These are phyloP conservation scores for Lordiphosa fenestrarum DNA, from an alignment of 2,888 invertebrate genomes.

Conservation along the genomic window DNA sequence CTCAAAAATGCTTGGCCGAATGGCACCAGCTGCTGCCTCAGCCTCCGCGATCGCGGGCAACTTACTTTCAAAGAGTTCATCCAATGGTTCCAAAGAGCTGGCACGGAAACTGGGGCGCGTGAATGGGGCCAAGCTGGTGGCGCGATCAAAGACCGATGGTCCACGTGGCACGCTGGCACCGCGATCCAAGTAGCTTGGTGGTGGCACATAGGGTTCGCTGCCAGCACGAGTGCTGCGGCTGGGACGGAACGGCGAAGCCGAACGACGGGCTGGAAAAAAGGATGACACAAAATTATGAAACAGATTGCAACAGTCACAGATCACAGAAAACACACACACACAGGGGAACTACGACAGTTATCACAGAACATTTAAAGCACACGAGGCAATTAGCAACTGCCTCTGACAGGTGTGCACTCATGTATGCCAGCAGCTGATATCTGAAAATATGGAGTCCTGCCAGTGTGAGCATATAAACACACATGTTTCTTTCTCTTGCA, in stretches of 20 bases:
- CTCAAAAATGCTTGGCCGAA: slow-evolving; percentile 70
- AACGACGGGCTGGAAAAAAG: slow-evolving; percentile 65
- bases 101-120: slow-evolving; percentile 76
- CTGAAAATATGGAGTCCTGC: too few relatives aligned
- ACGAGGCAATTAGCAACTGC: too few relatives aligned
- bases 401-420: too few relatives aligned
- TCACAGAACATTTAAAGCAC: too few relatives aligned
- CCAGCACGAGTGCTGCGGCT: slow-evolving; percentile 74
- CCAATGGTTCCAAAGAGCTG: slow-evolving; percentile 79
- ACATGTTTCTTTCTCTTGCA: too few relatives aligned
- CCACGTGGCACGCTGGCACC: slow-evolving; percentile 69
- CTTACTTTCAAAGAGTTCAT: slow-evolving; percentile 79
- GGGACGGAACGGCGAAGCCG: slow-evolving; percentile 68
- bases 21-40: slow-evolving; percentile 43
- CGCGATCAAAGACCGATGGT: slow-evolving; percentile 75
- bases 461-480: too few relatives aligned
- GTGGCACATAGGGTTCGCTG: slow-evolving; percentile 78
- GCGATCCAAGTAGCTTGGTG: slow-evolving; percentile 71
- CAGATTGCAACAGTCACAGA: neutral
- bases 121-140: slow-evolving; percentile 76
- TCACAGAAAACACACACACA: too few relatives aligned
- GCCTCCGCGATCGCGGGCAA: slow-evolving; percentile 59
- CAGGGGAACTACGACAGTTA: too few relatives aligned
- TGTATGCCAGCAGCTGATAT: too few relatives aligned
- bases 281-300: neutral